Percentiles rank a stretch among this genome's conserved stretches.
Evolutionary conservation across 2,888 invertebrate genomes (phyloP).

Genomic region (Lamellibrachia columna): DNA sequence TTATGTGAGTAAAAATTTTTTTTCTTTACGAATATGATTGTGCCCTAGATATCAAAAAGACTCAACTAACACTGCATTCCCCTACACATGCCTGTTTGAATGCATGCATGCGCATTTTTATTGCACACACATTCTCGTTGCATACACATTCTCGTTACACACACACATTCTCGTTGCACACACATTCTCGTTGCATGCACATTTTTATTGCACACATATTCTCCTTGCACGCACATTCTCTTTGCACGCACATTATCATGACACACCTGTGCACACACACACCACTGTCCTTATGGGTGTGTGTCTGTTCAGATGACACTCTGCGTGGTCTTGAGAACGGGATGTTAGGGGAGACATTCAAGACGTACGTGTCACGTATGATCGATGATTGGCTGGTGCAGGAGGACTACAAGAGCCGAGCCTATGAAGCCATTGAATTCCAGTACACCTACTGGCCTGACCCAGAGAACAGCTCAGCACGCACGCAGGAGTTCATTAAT

Average conservation of each 20-base stretch:
- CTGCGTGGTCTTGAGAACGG: conserved; percentile 37
- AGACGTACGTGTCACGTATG: conserved; percentile 54
- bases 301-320: conserved; percentile 30
- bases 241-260: background rate
- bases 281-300: background rate
- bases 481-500: conserved; percentile 58
- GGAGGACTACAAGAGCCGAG: conserved; percentile 47
- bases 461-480: conserved; percentile 57
- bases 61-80: too few species aligned
- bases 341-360: conserved; percentile 36
- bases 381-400: conserved; percentile 45
- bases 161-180: too few species aligned
- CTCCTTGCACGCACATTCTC: too few species aligned
- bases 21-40: too few species aligned
- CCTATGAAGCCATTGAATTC: conserved; percentile 58
- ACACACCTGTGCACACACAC: conserved; percentile 22
- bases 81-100: too few species aligned
- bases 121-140: too few species aligned
- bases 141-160: too few species aligned
- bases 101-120: too few species aligned
- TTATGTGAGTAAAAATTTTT: too few species aligned
- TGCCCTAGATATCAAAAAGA: too few species aligned
- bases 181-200: too few species aligned
- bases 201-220: too few species aligned
- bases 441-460: conserved; percentile 66